Evolutionary conservation across 2,888 invertebrate genomes (phyloP).

Genomic region (Nemotelus nigrinus): DNA sequence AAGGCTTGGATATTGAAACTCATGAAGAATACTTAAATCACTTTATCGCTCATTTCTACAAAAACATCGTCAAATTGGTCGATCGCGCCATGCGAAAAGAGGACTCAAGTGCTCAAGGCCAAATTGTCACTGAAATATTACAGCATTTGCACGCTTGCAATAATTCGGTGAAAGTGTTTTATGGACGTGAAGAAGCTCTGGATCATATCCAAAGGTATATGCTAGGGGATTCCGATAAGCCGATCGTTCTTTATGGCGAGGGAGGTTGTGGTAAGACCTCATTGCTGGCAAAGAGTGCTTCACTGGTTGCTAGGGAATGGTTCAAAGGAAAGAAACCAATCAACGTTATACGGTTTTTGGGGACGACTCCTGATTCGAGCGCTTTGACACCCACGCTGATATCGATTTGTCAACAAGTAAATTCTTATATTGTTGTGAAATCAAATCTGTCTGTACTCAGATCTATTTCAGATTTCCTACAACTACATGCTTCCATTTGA

Average conservation of each 20-base stretch:
- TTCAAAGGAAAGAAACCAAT: conserved; percentile 81
- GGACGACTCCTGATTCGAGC: conserved; percentile 97
- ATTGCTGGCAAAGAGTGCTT: conserved; percentile 89
- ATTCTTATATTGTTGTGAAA: conserved; percentile 26
- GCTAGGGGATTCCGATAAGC: conserved; percentile 85
- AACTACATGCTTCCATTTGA: conserved; percentile 92
- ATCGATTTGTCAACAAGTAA: conserved; percentile 93
- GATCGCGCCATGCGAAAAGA: conserved; percentile 95
- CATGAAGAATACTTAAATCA: conserved; percentile 94
- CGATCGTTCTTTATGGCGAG: conserved; percentile 91
- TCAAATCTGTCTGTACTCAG: conserved; percentile 31
- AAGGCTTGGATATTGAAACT: conserved; percentile 91
- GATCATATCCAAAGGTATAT: conserved; percentile 83
- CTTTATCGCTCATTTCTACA: conserved; percentile 94
- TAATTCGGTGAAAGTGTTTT: conserved; percentile 92
- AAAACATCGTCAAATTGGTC: conserved; percentile 89
- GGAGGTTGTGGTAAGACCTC: conserved; percentile 98
- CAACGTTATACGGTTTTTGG: conserved; percentile 90
- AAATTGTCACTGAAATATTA: conserved; percentile 91
- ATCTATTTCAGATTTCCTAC: conserved; percentile 78
- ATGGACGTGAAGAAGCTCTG: conserved; percentile 89
- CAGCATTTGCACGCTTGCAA: conserved; percentile 96
- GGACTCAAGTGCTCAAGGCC: conserved; percentile 92
- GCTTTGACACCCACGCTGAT: conserved; percentile 93
- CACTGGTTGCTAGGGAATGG: conserved; percentile 79